Conservation (phyloP, 2,888 invertebrate genomes). For the Endomychus coccineus region DNA sequence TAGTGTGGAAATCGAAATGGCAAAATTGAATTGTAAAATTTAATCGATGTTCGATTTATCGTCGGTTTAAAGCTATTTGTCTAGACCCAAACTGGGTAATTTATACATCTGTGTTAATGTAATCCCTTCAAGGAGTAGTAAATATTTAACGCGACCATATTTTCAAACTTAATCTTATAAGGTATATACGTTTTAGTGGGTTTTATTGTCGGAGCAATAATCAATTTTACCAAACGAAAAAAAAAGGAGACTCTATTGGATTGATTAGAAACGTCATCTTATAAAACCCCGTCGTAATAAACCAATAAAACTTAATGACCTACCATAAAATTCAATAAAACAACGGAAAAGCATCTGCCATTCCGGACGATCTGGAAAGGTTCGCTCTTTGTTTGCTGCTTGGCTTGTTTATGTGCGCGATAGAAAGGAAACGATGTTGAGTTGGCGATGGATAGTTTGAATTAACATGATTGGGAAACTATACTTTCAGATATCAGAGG, state of each 20-base stretch:
- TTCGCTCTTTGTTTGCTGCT: too few relatives aligned
- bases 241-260: conserved; percentile 14
- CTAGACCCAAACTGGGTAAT: too few relatives aligned
- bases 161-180: conserved; percentile 9
- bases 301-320: conserved; percentile 34
- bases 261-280: conserved; percentile 30
- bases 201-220: conserved; percentile 6
- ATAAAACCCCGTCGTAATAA: conserved; percentile 30
- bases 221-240: conserved; percentile 8
- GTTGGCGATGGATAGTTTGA: too few relatives aligned
- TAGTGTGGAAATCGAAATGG: too few relatives aligned
- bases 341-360: conserved; percentile 30
- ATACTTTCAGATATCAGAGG: too few relatives aligned
- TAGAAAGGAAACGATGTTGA: too few relatives aligned
- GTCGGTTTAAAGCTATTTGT: too few relatives aligned
- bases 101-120: conserved; percentile 1
- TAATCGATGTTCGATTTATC: too few relatives aligned
- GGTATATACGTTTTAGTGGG: background rate
- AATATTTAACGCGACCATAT: conserved; percentile 14
- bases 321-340: conserved; percentile 31
- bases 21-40: too few relatives aligned
- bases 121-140: conserved; percentile 11
- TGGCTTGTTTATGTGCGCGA: too few relatives aligned
- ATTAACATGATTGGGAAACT: too few relatives aligned
- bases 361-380: conserved; percentile 13